These are phyloP conservation scores for Dicyrtomina minuta DNA, from an alignment of 2,888 invertebrate species.

Conservation along the genomic window DNA sequence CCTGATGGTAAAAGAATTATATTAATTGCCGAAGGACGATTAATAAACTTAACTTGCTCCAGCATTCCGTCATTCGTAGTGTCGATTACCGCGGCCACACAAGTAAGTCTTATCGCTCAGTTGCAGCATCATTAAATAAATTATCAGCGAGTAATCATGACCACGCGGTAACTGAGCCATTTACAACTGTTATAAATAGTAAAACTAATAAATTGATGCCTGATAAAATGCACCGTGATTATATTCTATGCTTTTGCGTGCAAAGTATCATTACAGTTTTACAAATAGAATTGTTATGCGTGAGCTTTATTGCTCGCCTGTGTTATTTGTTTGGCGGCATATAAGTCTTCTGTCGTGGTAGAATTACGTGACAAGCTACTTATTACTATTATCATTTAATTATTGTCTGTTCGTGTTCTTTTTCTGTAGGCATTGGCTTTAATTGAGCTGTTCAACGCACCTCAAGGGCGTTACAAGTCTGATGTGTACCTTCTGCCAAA, in stretches of 20 bases:
- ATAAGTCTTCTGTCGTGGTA: too few relatives aligned
- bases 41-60: constrained; percentile 95
- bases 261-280: not conserved
- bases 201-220: not conserved
- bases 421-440: constrained; percentile 76
- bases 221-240: too few relatives aligned
- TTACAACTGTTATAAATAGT: constrained; percentile 3
- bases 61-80: constrained; percentile 97
- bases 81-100: constrained; percentile 95
- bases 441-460: constrained; percentile 96
- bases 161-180: too few relatives aligned
- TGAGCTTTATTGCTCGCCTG: too few relatives aligned
- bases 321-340: too few relatives aligned
- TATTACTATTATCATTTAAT: not conserved
- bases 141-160: not conserved
- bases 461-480: constrained; percentile 88
- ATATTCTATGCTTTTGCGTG: not conserved
- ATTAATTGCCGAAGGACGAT: constrained; percentile 87
- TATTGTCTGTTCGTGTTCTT: constrained; percentile 34
- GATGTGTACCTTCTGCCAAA: constrained; percentile 97
- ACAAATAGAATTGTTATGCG: not conserved
- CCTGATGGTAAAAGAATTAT: constrained; percentile 94
- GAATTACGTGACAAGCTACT: too few relatives aligned
- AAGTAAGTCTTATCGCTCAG: constrained; percentile 59
- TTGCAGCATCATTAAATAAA: not conserved